These are phyloP conservation scores for Hydrophis major DNA, from an alignment of 2,797 vertebrate species.

Conservation along the genomic window DNA sequence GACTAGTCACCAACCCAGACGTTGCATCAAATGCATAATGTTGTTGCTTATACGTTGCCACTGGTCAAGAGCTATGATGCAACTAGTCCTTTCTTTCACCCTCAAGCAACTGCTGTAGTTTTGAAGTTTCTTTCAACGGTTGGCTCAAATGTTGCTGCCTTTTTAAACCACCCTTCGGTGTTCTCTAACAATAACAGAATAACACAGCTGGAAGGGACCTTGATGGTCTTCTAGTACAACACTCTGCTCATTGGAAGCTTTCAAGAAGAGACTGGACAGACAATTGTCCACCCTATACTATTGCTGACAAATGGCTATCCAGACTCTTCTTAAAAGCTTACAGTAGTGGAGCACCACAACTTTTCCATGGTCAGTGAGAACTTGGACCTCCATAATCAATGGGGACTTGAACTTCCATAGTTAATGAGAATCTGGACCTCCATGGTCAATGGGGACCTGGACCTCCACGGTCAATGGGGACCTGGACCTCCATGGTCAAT, in stretches of 20 bases:
- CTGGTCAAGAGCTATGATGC: background rate
- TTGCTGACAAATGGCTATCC: background rate
- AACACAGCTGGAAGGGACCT: background rate
- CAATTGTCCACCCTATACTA: background rate
- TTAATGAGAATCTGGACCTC: background rate
- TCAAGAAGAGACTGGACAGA: background rate
- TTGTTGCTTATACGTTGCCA: background rate
- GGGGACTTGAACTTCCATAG: background rate
- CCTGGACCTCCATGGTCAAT: background rate
- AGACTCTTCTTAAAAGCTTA: background rate
- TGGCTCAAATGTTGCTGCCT: background rate
- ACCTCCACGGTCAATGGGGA: no score
- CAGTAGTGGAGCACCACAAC: background rate
- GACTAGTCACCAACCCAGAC: background rate
- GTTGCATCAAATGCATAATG: background rate
- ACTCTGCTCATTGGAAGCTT: background rate
- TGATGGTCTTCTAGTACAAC: background rate
- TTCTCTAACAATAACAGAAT: background rate
- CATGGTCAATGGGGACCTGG: background rate
- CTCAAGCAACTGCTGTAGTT: background rate
- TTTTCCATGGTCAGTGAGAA: no score
- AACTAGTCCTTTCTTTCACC: background rate
- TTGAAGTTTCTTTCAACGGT: background rate
- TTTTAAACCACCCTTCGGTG: background rate
- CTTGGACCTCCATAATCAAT: no score